A percentile compares a stretch with the other conserved stretches of the same genome.
phyloP scores from a whole-genome alignment of 2,888 invertebrate species.

The Augiades crinisus region DNA sequence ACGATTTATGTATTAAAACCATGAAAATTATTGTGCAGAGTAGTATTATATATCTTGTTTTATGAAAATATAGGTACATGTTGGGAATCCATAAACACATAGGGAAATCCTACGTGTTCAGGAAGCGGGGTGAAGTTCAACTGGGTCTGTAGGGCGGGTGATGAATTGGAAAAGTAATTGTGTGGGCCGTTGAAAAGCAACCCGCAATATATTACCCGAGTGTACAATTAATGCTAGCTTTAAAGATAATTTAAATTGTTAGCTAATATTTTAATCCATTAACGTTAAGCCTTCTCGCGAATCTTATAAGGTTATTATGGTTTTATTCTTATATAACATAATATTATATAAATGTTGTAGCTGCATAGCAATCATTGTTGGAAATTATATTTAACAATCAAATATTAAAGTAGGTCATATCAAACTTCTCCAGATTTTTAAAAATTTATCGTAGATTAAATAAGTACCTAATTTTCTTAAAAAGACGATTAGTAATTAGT shows the following conservation, averaged over 20 bases:
- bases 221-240: background rate
- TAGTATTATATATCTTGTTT: background rate
- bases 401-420: no score
- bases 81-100: slow-evolving; percentile 16
- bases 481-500: no score
- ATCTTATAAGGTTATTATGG: background rate
- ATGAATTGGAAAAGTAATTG: slow-evolving; percentile 41
- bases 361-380: no score
- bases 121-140: slow-evolving; percentile 48
- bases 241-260: background rate
- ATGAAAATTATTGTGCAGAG: slow-evolving; percentile 15
- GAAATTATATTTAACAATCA: no score
- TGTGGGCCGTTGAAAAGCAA: slow-evolving; percentile 1
- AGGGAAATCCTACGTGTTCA: slow-evolving; percentile 31
- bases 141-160: slow-evolving; percentile 59
- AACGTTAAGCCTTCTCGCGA: background rate
- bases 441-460: no score
- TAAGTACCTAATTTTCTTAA: no score
- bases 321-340: background rate
- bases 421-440: no score
- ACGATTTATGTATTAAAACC: slow-evolving; percentile 27
- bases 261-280: background rate
- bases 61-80: background rate
- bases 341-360: no score
- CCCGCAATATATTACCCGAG: slow-evolving; percentile 1